These are phyloP conservation scores for Oxygymnocypris stewartii DNA, from an alignment of 2,113 vertebrate species.

Conservation along the genomic window DNA sequence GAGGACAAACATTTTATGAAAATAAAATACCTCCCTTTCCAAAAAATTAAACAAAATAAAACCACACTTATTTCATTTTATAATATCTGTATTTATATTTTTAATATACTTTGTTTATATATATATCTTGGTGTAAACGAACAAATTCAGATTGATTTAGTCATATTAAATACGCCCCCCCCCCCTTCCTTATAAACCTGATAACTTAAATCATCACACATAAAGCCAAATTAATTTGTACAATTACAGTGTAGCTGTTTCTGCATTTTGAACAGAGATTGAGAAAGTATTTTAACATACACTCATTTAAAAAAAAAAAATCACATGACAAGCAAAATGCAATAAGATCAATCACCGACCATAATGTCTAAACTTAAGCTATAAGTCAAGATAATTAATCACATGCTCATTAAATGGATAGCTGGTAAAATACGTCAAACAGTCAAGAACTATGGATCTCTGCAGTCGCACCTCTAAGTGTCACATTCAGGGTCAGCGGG, in stretches of 20 bases:
- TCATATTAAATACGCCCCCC: too few relatives aligned
- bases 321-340: not conserved
- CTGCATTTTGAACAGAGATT: not conserved
- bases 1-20: not conserved
- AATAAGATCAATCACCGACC: not conserved
- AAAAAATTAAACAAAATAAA: too few relatives aligned
- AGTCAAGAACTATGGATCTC: constrained; percentile 38
- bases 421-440: constrained; percentile 53
- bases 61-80: too few relatives aligned
- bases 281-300: not conserved
- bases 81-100: too few relatives aligned
- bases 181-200: not conserved
- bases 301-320: not conserved
- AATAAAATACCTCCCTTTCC: not conserved
- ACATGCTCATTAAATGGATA: not conserved
- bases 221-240: not conserved
- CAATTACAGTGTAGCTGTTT: not conserved
- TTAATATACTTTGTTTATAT: too few relatives aligned
- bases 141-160: too few relatives aligned
- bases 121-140: too few relatives aligned
- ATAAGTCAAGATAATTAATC: not conserved
- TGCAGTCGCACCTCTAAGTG: constrained; percentile 6
- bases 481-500: constrained; percentile 13
- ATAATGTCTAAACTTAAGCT: not conserved
- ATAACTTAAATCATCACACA: not conserved